A percentile compares a stretch with the other conserved stretches of the same genome.
Evolutionary conservation across 2,888 invertebrate genomes (phyloP).

Genomic region (Zeuzera pyrina): DNA sequence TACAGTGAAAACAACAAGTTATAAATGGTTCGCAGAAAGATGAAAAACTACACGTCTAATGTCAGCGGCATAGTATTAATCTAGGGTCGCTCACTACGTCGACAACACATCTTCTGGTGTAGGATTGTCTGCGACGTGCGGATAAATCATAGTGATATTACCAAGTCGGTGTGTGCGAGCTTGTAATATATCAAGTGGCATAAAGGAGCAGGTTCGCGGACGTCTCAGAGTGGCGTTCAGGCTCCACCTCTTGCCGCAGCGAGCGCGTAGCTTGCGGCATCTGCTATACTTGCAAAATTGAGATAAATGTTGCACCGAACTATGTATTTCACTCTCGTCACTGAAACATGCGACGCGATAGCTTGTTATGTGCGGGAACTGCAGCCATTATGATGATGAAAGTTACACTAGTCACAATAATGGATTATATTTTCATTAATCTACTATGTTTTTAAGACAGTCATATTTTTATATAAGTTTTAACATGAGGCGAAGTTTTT

Average conservation of each 20-base stretch:
- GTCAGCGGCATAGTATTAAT: conserved; percentile 41
- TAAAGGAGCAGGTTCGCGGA: conserved; percentile 34
- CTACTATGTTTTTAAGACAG: too few relatives aligned
- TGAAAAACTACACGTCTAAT: conserved; percentile 40
- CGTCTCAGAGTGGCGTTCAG: conserved; percentile 21
- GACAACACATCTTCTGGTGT: conserved; percentile 38
- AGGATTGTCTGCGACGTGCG: conserved; percentile 36
- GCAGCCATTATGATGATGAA: background rate
- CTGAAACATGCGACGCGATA: too few relatives aligned
- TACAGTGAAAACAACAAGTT: too few relatives aligned
- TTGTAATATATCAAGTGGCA: conserved; percentile 50
- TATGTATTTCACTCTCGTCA: too few relatives aligned
- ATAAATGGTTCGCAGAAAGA: conserved; percentile 27
- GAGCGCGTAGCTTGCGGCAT: conserved; percentile 22
- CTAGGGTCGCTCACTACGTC: conserved; percentile 29
- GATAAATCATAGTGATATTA: conserved; percentile 56
- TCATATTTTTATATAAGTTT: conserved; percentile 3
- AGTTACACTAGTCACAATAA: too few relatives aligned
- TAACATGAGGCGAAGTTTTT: conserved; percentile 42
- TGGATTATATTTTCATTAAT: too few relatives aligned
- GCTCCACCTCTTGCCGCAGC: conserved; percentile 21
- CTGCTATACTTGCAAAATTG: conserved; percentile 23
- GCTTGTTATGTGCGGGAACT: background rate
- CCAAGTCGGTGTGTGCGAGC: conserved; percentile 42
- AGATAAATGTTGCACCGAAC: conserved; percentile 28